Percentiles rank a stretch among this genome's conserved stretches.
phyloP scores from a whole-genome alignment of 2,888 invertebrate species.

The Stomorhina lunata region DNA sequence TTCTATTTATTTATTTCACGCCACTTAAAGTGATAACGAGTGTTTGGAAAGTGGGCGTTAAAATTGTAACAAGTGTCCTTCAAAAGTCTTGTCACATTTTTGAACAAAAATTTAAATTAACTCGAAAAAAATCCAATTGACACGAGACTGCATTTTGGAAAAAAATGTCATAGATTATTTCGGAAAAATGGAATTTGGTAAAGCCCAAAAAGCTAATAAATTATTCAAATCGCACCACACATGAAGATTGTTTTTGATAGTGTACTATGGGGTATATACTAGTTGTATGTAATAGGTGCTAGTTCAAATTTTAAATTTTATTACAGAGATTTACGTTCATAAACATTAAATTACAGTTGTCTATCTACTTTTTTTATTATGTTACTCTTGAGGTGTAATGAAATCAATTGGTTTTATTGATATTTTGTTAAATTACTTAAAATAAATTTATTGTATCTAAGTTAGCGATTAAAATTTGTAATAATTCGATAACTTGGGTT shows the following conservation, averaged over 20 bases:
- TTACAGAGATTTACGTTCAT: too few relatives aligned
- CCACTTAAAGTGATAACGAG: conserved; percentile 58
- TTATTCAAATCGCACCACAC: not conserved
- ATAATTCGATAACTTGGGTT: too few relatives aligned
- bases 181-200: not conserved
- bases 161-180: not conserved
- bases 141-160: not conserved
- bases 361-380: too few relatives aligned
- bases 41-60: conserved; percentile 52
- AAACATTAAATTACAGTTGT: too few relatives aligned
- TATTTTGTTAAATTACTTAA: too few relatives aligned
- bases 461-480: too few relatives aligned
- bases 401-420: too few relatives aligned
- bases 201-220: not conserved
- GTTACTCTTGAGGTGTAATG: too few relatives aligned
- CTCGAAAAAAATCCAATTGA: not conserved
- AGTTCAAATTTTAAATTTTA: not conserved
- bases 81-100: conserved; percentile 50
- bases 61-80: conserved; percentile 62
- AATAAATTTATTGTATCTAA: too few relatives aligned
- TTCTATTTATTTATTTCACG: conserved; percentile 34
- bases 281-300: not conserved
- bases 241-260: not conserved
- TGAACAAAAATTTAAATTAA: not conserved
- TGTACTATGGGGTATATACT: too few relatives aligned